phyloP scores from a whole-genome alignment of 2,797 vertebrate genomes.

The Gallinago nigripennis region DNA sequence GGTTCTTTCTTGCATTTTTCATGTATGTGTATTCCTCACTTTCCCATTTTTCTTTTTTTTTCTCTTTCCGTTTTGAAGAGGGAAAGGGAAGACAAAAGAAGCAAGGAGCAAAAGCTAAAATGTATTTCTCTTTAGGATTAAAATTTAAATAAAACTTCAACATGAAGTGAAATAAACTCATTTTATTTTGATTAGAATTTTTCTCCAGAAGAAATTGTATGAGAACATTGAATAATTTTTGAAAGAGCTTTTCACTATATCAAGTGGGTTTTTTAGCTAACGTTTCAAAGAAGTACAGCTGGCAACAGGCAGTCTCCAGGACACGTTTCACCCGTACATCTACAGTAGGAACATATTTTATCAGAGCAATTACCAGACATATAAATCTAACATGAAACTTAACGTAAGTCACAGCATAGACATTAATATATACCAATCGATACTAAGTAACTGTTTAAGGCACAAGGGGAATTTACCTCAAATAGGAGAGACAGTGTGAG shows the following conservation, averaged over 20 bases:
- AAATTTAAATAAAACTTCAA: neutral
- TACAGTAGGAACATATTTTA: slow-evolving; percentile 33
- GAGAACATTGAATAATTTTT: neutral
- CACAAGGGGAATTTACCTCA: slow-evolving; percentile 56
- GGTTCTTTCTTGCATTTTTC: neutral
- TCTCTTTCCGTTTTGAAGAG: neutral
- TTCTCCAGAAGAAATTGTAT: neutral
- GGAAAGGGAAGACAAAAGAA: neutral
- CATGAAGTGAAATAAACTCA: neutral
- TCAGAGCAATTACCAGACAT: slow-evolving; percentile 13
- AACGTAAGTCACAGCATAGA: slow-evolving; percentile 25
- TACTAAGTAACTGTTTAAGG: slow-evolving; percentile 46
- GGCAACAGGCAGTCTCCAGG: slow-evolving; percentile 15
- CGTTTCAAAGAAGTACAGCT: slow-evolving; percentile 11
- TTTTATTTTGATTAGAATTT: neutral
- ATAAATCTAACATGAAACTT: neutral
- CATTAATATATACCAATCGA: slow-evolving; percentile 57
- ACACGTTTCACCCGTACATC: slow-evolving; percentile 19
- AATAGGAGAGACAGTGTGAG: slow-evolving; percentile 41
- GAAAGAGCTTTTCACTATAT: neutral
- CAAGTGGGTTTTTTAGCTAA: neutral
- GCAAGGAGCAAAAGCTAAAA: neutral
- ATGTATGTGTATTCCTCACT: neutral
- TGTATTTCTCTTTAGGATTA: neutral
- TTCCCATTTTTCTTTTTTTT: neutral